A percentile compares a stretch with the other conserved stretches of the same genome.
Evolutionary conservation across 1,140 invertebrate genomes (phyloP).

Genomic region (Drosophila santomea): DNA sequence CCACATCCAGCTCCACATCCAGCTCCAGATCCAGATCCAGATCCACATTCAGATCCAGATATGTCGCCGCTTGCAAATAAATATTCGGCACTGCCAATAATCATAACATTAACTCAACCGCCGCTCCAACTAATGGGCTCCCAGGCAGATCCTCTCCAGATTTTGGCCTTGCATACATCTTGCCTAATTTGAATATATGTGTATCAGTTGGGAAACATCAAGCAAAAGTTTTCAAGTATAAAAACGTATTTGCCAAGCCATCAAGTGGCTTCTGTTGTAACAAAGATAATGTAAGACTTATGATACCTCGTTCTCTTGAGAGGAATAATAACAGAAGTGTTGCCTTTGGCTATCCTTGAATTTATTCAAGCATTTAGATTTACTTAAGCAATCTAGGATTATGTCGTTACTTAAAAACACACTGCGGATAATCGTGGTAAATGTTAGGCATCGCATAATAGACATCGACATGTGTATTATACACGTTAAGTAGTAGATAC

Average conservation of each 20-base stretch:
- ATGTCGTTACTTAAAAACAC: conserved; percentile 29
- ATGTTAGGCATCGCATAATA: conserved; percentile 23
- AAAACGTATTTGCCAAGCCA: neutral
- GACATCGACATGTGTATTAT: conserved; percentile 11
- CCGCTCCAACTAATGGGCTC: conserved; percentile 19
- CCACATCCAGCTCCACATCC: conserved; percentile 9
- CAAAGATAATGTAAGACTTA: too few species aligned
- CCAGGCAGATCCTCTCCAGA: neutral
- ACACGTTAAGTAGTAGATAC: conserved; percentile 7
- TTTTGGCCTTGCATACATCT: neutral
- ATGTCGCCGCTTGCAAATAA: conserved; percentile 46
- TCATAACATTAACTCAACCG: conserved; percentile 71
- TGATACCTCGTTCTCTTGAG: neutral
- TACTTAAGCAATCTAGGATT: conserved; percentile 35
- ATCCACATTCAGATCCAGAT: conserved; percentile 9
- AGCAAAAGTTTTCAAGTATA: neutral
- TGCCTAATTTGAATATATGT: neutral
- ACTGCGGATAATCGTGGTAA: conserved; percentile 31
- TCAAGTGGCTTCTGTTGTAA: neutral
- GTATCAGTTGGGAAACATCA: too few species aligned
- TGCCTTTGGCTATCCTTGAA: conserved; percentile 52
- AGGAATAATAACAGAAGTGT: neutral
- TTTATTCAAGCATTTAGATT: conserved; percentile 40
- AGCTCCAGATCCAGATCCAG: neutral
- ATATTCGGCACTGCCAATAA: conserved; percentile 66